Conservation (phyloP, 2,888 invertebrate genomes). For the Lucinisca nassula region DNA sequence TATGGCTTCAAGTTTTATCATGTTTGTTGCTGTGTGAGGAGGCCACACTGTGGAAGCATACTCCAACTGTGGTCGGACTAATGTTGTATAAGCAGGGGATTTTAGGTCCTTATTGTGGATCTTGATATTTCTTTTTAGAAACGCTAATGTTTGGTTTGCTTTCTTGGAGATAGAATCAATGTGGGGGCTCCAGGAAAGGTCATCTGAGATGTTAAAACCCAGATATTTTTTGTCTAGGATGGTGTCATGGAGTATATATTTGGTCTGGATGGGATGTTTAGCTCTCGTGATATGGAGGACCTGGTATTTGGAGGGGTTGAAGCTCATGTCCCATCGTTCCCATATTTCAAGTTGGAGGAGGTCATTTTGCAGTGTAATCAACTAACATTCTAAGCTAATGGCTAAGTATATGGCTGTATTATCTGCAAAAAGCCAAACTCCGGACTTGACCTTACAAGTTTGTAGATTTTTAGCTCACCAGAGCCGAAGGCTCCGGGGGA, state of each 20-base stretch:
- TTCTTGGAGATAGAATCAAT: constrained; percentile 10
- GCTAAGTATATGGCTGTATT: no score
- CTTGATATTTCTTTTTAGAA: constrained; percentile 31
- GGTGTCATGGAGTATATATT: constrained; percentile 2
- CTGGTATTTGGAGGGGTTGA: constrained; percentile 29
- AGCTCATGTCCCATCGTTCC: constrained; percentile 22
- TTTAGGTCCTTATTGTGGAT: neutral
- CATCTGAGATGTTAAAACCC: constrained; percentile 6
- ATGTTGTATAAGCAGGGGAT: neutral
- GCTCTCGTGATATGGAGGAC: constrained; percentile 17
- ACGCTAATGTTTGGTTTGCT: constrained; percentile 24
- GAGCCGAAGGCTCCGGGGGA: no score
- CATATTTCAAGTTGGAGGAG: neutral
- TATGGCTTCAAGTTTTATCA: neutral
- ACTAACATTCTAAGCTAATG: no score
- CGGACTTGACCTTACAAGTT: no score
- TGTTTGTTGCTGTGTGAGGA: neutral
- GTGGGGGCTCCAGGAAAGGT: constrained; percentile 8
- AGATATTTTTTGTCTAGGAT: neutral
- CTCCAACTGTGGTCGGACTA: neutral
- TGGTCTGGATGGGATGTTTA: constrained; percentile 7
- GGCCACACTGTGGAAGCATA: neutral
- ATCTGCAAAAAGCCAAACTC: no score
- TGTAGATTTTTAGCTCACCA: no score
- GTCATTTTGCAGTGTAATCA: neutral